Evolutionary conservation across 2,888 invertebrate species (phyloP).

Genomic region (Cistogaster globosa): DNA sequence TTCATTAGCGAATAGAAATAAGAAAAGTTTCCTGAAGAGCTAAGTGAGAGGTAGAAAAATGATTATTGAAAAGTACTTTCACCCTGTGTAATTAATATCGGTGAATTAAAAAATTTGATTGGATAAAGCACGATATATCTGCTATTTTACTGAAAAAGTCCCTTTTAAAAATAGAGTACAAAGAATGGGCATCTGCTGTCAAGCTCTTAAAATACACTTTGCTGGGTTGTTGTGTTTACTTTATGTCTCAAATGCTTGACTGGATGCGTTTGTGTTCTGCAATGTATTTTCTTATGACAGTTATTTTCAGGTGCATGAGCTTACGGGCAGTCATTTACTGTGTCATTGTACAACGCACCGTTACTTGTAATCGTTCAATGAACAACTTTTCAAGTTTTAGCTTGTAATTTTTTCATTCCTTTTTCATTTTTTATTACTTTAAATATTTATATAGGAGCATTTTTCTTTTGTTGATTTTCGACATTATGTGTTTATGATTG

Average conservation of each 20-base stretch:
- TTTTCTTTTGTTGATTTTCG: conserved; percentile 61
- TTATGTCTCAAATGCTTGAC: neutral
- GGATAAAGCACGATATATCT: too few species aligned
- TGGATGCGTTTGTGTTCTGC: neutral
- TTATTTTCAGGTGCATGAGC: conserved; percentile 55
- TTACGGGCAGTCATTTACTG: conserved; percentile 13
- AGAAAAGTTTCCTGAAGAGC: too few species aligned
- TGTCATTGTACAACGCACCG: conserved; percentile 24
- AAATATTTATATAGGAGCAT: neutral
- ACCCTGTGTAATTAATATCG: too few species aligned
- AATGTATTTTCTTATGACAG: conserved; percentile 29
- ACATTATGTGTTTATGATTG: conserved; percentile 62
- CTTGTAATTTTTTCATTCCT: conserved; percentile 23
- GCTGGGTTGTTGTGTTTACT: neutral
- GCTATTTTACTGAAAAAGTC: too few species aligned
- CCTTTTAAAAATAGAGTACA: too few species aligned
- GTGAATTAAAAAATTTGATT: too few species aligned
- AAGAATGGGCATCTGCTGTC: too few species aligned
- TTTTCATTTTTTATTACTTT: conserved; percentile 8
- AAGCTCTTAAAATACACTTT: neutral
- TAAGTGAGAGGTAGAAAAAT: too few species aligned
- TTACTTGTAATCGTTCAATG: conserved; percentile 55
- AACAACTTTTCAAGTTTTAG: conserved; percentile 51
- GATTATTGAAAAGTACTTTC: too few species aligned
- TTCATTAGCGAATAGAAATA: too few species aligned